A percentile compares a stretch with the other conserved stretches of the same genome.
phyloP scores from a whole-genome alignment of 1,140 invertebrate species.

The Drosophila virilis region DNA sequence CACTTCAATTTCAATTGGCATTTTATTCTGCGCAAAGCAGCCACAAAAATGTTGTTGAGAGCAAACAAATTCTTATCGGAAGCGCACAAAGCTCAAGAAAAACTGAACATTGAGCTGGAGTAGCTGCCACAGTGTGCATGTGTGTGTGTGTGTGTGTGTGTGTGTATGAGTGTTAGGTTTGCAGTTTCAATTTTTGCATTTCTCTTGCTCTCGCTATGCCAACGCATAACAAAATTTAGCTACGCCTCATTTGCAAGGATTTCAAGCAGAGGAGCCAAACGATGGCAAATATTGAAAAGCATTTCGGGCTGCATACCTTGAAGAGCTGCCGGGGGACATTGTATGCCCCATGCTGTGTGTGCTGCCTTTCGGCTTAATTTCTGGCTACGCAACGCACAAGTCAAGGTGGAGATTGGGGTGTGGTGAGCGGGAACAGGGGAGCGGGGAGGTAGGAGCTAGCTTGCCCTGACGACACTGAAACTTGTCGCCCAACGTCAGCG shows the following conservation, averaged over 20 bases:
- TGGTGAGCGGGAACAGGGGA: neutral
- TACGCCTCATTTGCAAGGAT: constrained; percentile 67
- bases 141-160: constrained; percentile 21
- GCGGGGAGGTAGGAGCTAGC: neutral
- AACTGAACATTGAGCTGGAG: constrained; percentile 38
- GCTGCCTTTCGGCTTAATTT: constrained; percentile 59
- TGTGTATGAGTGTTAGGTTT: constrained; percentile 19
- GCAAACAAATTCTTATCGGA: constrained; percentile 79
- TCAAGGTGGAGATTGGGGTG: neutral
- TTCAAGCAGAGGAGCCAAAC: constrained; percentile 23
- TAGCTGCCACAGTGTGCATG: constrained; percentile 18
- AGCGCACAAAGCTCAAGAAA: constrained; percentile 63
- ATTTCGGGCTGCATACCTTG: constrained; percentile 63
- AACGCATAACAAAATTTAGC: constrained; percentile 53
- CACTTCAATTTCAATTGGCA: constrained; percentile 80
- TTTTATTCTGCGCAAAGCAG: constrained; percentile 60
- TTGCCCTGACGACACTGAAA: constrained; percentile 19
- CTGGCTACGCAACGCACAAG: constrained; percentile 2
- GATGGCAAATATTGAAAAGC: constrained; percentile 66
- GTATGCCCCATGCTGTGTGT: neutral
- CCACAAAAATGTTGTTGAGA: constrained; percentile 71
- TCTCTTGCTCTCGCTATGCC: constrained; percentile 5
- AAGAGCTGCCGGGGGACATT: constrained; percentile 10
- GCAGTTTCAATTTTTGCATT: constrained; percentile 47
- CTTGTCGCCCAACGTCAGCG: constrained; percentile 58